Evolutionary conservation across 35 echinoderm and acorn worm genomes (phyloP).

Genomic region (Lytechinus variegatus): DNA sequence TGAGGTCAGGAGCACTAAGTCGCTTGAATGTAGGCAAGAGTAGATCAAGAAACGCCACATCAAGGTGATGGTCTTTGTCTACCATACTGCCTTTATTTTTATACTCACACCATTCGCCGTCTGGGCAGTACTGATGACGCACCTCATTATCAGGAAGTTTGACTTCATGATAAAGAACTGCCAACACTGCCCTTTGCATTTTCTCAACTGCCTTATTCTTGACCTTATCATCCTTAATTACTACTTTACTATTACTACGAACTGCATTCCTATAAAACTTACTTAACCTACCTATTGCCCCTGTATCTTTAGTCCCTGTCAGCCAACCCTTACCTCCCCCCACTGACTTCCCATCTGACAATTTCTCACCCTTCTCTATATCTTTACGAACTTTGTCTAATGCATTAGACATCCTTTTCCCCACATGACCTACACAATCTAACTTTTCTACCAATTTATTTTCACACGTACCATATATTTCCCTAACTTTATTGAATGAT

Average conservation of each 20-base stretch:
- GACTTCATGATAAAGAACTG: slow-evolving; percentile 12
- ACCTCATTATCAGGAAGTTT: slow-evolving; percentile 21
- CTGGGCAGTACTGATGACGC: too few relatives aligned
- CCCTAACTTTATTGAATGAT: neutral
- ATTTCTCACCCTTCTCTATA: neutral
- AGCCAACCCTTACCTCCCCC: neutral
- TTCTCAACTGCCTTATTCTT: neutral
- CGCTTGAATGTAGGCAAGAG: too few relatives aligned
- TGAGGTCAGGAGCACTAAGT: too few relatives aligned
- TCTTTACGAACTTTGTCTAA: slow-evolving; percentile 42
- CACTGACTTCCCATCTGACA: neutral
- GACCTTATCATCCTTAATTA: neutral
- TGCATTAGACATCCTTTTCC: slow-evolving; percentile 38
- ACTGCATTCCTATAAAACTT: neutral
- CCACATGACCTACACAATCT: slow-evolving; percentile 57
- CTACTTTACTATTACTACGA: neutral
- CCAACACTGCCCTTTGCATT: slow-evolving; percentile 13
- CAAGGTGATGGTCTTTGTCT: neutral
- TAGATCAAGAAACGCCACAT: neutral
- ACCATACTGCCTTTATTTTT: too few relatives aligned
- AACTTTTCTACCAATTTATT: slow-evolving; percentile 24
- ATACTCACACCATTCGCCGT: too few relatives aligned
- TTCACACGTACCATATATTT: slow-evolving; percentile 23
- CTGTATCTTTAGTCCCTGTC: neutral
- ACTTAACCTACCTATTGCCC: neutral